These are phyloP conservation scores for Illadopsis cleaveri DNA, from an alignment of 2,113 vertebrate genomes.

Conservation along the genomic window DNA sequence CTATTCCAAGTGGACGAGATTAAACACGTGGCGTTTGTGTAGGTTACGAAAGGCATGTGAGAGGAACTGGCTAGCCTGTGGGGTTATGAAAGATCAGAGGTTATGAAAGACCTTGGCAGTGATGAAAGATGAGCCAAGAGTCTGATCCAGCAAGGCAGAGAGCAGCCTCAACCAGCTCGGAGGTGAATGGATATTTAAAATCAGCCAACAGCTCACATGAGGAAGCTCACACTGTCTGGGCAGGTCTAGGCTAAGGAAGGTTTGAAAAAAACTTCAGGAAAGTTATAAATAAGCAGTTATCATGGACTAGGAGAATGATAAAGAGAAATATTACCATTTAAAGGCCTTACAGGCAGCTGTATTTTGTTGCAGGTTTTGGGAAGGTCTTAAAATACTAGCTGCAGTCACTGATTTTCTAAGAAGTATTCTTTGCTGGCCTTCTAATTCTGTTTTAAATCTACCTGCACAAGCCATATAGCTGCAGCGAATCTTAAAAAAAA, in stretches of 20 bases:
- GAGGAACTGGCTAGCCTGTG: background rate
- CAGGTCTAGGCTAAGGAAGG: background rate
- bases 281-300: background rate
- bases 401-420: background rate
- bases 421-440: background rate
- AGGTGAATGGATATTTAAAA: background rate
- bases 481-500: background rate
- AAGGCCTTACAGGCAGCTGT: background rate
- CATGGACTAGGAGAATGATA: background rate
- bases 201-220: background rate
- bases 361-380: background rate
- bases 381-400: background rate
- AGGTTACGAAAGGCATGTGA: slow-evolving; percentile 10
- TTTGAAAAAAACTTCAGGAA: background rate
- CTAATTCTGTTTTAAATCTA: background rate
- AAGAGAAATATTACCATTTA: background rate
- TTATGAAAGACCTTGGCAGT: slow-evolving; percentile 51
- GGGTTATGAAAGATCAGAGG: slow-evolving; percentile 54
- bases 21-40: background rate
- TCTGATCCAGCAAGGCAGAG: background rate
- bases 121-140: background rate
- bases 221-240: background rate
- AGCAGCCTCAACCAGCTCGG: background rate
- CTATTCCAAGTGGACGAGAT: background rate
- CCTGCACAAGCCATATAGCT: background rate